Conservation (phyloP, 92 coral and sea anemone species). For the Diadumene lineata region DNA sequence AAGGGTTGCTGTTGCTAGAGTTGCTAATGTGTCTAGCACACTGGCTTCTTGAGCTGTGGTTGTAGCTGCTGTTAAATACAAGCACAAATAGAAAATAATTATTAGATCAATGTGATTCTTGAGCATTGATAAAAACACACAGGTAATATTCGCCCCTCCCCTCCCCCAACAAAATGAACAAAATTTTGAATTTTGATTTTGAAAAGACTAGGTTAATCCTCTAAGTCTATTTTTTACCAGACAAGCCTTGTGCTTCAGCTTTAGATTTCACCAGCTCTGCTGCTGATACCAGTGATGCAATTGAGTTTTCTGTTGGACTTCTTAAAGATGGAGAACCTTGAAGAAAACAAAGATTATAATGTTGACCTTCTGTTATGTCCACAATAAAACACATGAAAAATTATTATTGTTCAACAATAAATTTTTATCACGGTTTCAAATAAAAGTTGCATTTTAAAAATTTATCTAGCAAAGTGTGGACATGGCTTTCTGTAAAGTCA, state of each 20-base stretch:
- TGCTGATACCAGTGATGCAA: slow-evolving; percentile 96
- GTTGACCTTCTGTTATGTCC: not conserved
- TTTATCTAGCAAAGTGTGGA: too few relatives aligned
- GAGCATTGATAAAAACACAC: too few relatives aligned
- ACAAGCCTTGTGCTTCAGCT: slow-evolving; percentile 49
- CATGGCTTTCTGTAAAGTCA: too few relatives aligned
- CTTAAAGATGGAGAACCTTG: slow-evolving; percentile 82
- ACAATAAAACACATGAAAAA: not conserved
- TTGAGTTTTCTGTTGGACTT: slow-evolving; percentile 88
- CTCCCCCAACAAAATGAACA: too few relatives aligned
- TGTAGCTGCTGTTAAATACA: slow-evolving; percentile 11
- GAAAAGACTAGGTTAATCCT: too few relatives aligned
- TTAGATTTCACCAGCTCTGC: slow-evolving; percentile 93
- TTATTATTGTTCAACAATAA: not conserved
- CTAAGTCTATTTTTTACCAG: slow-evolving; percentile 1
- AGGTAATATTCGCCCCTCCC: too few relatives aligned
- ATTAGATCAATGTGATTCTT: too few relatives aligned
- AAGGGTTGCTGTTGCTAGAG: slow-evolving; percentile 94
- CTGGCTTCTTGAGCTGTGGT: slow-evolving; percentile 93
- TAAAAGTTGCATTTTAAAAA: too few relatives aligned
- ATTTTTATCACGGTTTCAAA: too few relatives aligned
- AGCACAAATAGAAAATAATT: too few relatives aligned
- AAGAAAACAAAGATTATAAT: not conserved
- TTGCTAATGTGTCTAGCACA: slow-evolving; percentile 91
- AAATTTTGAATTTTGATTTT: too few relatives aligned